Evolutionary conservation across 2,888 invertebrate genomes (phyloP).

Genomic region (Aleiodes leptofemur): DNA sequence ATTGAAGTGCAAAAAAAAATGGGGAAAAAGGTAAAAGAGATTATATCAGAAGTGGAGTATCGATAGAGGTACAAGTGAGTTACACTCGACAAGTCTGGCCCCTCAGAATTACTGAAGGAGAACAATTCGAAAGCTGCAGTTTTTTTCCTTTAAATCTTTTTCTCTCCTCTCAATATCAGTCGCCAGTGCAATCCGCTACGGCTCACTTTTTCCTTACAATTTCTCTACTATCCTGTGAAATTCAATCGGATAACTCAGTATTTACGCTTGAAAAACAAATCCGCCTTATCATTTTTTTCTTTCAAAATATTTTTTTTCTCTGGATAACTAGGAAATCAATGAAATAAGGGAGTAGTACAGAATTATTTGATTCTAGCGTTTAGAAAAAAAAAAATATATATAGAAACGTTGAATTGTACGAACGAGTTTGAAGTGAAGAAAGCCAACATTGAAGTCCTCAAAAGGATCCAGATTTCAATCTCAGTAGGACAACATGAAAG

Average conservation of each 20-base stretch:
- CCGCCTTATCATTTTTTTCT: no score
- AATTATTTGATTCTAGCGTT: neutral
- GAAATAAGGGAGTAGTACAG: no score
- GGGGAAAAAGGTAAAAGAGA: slow-evolving; percentile 3
- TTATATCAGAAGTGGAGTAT: slow-evolving; percentile 9
- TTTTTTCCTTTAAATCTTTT: neutral
- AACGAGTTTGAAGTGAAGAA: slow-evolving; percentile 9
- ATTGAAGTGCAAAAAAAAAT: neutral
- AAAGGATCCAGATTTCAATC: slow-evolving; percentile 50
- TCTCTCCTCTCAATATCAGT: slow-evolving; percentile 4
- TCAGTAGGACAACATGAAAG: slow-evolving; percentile 53
- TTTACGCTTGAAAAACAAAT: neutral
- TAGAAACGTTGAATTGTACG: neutral
- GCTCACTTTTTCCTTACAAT: neutral
- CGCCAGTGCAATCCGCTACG: neutral
- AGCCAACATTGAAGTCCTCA: slow-evolving; percentile 23
- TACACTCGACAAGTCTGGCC: neutral
- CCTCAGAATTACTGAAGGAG: slow-evolving; percentile 16
- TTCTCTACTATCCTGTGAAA: neutral
- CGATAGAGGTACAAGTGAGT: neutral
- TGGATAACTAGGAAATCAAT: no score
- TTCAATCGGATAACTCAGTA: neutral
- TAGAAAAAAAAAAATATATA: no score
- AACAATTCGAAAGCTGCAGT: neutral
- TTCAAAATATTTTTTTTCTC: no score